phyloP scores from a whole-genome alignment of 2,888 invertebrate genomes.

The Lissonota sp. region DNA sequence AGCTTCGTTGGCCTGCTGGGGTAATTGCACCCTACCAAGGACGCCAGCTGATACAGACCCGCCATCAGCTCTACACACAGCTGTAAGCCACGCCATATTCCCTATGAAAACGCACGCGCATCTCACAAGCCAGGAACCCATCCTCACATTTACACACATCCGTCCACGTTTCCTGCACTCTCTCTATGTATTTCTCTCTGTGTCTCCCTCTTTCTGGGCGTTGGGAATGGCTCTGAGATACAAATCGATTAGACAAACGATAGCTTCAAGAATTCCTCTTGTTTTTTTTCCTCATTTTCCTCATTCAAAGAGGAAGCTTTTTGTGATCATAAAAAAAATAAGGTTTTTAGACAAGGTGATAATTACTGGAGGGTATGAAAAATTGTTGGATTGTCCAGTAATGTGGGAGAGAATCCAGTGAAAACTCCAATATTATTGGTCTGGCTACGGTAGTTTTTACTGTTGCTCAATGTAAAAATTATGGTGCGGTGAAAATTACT shows the following conservation, averaged over 20 bases:
- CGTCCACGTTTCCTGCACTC: conserved; percentile 39
- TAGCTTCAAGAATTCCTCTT: background rate
- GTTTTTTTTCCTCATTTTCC: no score
- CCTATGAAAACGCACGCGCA: conserved; percentile 42
- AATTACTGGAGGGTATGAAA: no score
- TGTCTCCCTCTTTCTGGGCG: conserved; percentile 14
- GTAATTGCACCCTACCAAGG: conserved; percentile 84
- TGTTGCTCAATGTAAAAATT: no score
- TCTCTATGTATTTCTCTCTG: background rate
- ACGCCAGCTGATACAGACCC: conserved; percentile 83
- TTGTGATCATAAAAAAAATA: no score
- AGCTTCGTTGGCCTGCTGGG: conserved; percentile 76
- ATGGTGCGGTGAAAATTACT: no score
- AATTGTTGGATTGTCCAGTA: no score
- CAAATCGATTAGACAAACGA: conserved; percentile 38
- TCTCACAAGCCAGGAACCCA: background rate
- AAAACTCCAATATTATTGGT: no score
- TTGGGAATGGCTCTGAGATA: conserved; percentile 16
- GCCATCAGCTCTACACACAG: conserved; percentile 70
- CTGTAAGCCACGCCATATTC: conserved; percentile 61
- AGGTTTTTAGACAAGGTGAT: no score
- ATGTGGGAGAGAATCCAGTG: no score
- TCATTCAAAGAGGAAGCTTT: no score
- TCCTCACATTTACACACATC: conserved; percentile 7
- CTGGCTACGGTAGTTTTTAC: no score